Conservation (phyloP, 2,888 invertebrate species). For the Tenthredo livida region DNA sequence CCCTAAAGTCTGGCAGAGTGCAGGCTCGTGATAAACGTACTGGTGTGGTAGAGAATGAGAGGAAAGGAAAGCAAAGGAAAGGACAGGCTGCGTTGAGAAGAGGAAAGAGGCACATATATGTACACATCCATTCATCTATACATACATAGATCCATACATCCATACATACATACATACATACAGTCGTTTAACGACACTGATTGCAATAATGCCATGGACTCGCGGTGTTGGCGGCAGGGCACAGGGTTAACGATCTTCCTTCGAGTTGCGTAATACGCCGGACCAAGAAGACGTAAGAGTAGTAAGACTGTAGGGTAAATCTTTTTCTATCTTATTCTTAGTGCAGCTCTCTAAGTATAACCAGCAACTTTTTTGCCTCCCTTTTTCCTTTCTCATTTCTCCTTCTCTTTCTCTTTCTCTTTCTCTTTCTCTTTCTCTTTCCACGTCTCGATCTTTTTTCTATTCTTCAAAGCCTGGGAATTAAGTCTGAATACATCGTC, state of each 20-base stretch:
- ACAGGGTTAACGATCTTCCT: conserved; percentile 48
- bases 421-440: neutral
- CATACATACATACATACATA: neutral
- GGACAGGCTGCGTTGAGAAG: neutral
- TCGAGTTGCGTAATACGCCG: conserved; percentile 31
- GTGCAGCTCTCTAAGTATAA: neutral
- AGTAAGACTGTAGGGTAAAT: neutral
- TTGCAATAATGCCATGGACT: conserved; percentile 35
- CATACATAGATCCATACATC: neutral
- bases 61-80: neutral
- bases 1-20: conserved; percentile 3
- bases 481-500: neutral
- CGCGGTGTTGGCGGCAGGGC: conserved; percentile 28
- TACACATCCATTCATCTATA: neutral
- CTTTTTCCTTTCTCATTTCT: neutral
- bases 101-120: neutral
- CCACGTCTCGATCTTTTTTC: neutral
- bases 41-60: neutral
- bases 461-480: conserved; percentile 29
- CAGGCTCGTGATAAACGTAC: conserved; percentile 9
- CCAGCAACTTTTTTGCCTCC: neutral
- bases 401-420: neutral
- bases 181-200: conserved; percentile 44
- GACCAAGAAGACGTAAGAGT: conserved; percentile 27
- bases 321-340: neutral